These are phyloP conservation scores for Philereme transversata DNA, from an alignment of 2,888 invertebrate genomes.

Conservation along the genomic window DNA sequence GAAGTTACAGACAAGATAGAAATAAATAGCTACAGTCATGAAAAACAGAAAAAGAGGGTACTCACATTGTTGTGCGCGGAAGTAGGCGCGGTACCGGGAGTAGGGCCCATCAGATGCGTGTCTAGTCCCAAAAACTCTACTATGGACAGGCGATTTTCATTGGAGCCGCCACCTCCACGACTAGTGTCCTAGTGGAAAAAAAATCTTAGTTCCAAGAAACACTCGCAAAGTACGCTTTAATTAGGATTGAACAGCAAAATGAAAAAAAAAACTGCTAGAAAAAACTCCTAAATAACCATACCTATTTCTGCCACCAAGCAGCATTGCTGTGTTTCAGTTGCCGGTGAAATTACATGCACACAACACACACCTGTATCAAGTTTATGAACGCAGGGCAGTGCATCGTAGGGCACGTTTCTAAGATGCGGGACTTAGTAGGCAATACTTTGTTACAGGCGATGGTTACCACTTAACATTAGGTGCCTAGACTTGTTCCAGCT, in stretches of 20 bases:
- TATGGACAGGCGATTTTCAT: conserved; percentile 64
- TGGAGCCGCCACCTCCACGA: conserved; percentile 63
- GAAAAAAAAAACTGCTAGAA: background rate
- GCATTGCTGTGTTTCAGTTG: background rate
- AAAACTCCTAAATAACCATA: conserved; percentile 3
- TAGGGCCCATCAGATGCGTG: conserved; percentile 42
- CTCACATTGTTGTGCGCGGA: conserved; percentile 56
- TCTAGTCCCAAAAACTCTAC: conserved; percentile 64
- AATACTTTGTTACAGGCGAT: too few relatives aligned
- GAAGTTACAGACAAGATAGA: background rate
- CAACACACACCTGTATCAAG: too few relatives aligned
- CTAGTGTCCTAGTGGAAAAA: conserved; percentile 54
- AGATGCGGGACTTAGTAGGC: too few relatives aligned
- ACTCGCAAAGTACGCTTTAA: too few relatives aligned
- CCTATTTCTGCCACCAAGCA: background rate
- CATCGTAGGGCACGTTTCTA: too few relatives aligned
- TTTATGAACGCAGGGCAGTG: too few relatives aligned
- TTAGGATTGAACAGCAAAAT: too few relatives aligned
- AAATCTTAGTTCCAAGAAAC: background rate
- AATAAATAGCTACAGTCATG: background rate
- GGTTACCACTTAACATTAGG: too few relatives aligned
- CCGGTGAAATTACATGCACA: too few relatives aligned
- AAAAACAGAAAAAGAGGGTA: conserved; percentile 32
- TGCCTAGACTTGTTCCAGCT: too few relatives aligned
- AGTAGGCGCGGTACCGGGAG: conserved; percentile 48